Evolutionary conservation across 2,797 vertebrate species (phyloP).

Genomic region (Hoplostethus atlanticus): DNA sequence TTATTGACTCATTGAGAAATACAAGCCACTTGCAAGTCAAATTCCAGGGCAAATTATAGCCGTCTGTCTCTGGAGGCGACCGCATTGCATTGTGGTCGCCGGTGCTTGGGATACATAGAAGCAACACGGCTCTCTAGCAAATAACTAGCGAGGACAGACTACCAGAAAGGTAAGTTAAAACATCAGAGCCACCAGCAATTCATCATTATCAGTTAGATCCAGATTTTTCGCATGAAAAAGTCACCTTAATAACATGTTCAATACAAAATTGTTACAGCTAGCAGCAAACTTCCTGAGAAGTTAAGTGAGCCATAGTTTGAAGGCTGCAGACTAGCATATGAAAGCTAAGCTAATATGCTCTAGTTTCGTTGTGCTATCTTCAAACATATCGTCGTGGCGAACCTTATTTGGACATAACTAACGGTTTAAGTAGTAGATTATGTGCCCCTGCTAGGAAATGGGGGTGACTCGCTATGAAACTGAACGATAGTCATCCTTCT

Average conservation of each 20-base stretch:
- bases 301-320: constrained; percentile 11
- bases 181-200: too few relatives aligned
- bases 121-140: constrained; percentile 22
- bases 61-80: background rate
- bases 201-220: accelerated
- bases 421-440: accelerated
- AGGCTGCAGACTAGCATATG: constrained; percentile 17
- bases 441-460: accelerated
- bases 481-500: background rate
- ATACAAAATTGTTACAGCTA: background rate
- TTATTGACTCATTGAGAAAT: too few relatives aligned
- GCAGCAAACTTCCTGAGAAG: background rate
- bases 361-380: background rate
- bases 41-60: too few relatives aligned
- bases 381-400: accelerated
- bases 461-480: accelerated
- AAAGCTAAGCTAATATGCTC: constrained; percentile 8
- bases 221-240: background rate
- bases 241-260: background rate
- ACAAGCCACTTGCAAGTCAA: too few relatives aligned
- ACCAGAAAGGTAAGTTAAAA: constrained; percentile 6
- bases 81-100: constrained; percentile 69
- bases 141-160: background rate
- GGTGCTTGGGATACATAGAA: constrained; percentile 20
- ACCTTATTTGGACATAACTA: accelerated